phyloP scores from a whole-genome alignment of 2,113 vertebrate genomes.

The Myiagra hebetior region DNA sequence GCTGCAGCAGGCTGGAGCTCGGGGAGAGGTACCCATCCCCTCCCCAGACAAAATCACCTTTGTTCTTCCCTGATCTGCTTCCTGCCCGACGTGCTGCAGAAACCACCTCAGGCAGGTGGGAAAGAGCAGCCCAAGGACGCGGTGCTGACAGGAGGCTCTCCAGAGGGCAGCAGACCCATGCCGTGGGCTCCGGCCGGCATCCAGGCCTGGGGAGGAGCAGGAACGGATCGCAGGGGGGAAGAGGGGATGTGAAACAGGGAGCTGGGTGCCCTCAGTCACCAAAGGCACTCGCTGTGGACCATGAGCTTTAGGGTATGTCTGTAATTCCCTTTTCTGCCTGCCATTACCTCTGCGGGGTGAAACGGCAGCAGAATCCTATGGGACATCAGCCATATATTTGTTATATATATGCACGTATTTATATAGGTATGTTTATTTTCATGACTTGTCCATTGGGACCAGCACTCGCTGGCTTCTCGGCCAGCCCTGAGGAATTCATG shows the following conservation, averaged over 20 bases:
- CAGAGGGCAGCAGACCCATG: neutral
- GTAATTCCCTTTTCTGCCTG: neutral
- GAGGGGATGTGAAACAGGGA: neutral
- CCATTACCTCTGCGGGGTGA: neutral
- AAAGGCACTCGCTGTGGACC: fast-evolving
- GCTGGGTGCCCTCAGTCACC: neutral
- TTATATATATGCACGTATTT: neutral
- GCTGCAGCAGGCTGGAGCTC: neutral
- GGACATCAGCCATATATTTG: neutral
- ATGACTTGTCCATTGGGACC: neutral
- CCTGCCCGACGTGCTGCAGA: neutral
- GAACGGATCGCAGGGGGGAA: fast-evolving
- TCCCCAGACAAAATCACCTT: slow-evolving; percentile 37
- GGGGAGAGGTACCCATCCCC: neutral
- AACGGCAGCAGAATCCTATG: neutral
- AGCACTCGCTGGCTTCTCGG: neutral
- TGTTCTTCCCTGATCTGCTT: slow-evolving; percentile 37
- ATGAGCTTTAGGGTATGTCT: neutral
- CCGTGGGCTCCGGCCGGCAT: neutral
- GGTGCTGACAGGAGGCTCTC: neutral
- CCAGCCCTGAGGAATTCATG: neutral
- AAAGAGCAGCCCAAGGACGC: slow-evolving; percentile 41
- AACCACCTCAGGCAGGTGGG: neutral
- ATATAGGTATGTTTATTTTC: neutral
- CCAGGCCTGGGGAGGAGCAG: neutral